Conservation (phyloP, 23 tunicate species). For the Corella eumyota region DNA sequence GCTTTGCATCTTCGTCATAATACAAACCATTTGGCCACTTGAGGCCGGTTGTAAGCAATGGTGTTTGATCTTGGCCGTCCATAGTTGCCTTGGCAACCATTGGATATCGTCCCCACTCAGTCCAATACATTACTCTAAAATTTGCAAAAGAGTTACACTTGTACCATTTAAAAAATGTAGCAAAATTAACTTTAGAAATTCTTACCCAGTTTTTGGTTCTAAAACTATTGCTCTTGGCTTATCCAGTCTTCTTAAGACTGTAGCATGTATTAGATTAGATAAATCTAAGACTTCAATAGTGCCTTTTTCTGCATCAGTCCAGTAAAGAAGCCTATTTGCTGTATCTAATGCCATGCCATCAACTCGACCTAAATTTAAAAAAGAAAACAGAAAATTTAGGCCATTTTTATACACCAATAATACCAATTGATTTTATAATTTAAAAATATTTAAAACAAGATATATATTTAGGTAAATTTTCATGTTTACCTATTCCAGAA, state of each 20-base stretch:
- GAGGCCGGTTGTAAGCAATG: constrained; percentile 26
- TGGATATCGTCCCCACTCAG: constrained; percentile 66
- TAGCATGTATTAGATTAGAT: constrained; percentile 37
- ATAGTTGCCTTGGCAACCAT: constrained; percentile 36
- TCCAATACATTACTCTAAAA: constrained; percentile 69
- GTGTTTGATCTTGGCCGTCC: constrained; percentile 60
- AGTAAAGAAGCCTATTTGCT: constrained; percentile 51
- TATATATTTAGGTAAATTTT: too few relatives aligned
- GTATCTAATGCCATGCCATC: constrained; percentile 83
- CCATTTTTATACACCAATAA: too few relatives aligned
- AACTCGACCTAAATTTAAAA: constrained; percentile 28
- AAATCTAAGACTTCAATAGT: constrained; percentile 79
- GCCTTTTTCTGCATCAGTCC: constrained; percentile 75
- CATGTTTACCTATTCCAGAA: too few relatives aligned
- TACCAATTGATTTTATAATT: too few relatives aligned
- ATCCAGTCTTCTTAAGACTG: constrained; percentile 24
- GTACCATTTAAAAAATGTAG: background rate
- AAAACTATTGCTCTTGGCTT: constrained; percentile 71
- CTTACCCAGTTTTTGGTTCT: constrained; percentile 48
- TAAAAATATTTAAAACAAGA: too few relatives aligned
- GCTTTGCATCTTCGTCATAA: constrained; percentile 26
- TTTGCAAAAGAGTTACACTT: background rate
- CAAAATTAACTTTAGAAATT: background rate
- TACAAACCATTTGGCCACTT: constrained; percentile 63
- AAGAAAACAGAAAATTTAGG: too few relatives aligned